Evolutionary conservation across 2,113 vertebrate species (phyloP), one percentile per base, ranked within the genome.

Genomic region (Seriola rivoliana): DNA sequence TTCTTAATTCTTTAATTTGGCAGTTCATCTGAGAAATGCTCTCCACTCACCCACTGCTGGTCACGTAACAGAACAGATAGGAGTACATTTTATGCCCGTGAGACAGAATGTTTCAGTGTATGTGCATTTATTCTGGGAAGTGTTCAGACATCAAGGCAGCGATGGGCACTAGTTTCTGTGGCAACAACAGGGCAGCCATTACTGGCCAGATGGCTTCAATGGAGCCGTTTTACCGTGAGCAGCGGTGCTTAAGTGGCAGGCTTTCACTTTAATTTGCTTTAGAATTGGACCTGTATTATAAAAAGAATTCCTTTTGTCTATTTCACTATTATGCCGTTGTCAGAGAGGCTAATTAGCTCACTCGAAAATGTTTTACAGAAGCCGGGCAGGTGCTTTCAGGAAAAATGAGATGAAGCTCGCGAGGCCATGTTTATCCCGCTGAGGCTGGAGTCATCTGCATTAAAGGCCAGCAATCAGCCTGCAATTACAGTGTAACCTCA

Each of bases 311-410:
- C 44, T 86, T 82, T 88, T 88, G 60, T 89, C 81, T 59, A 40
- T 85, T 78, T 62, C 32, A 25, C 68, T 76, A 78, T 89, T 90
- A 82, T 84, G 75, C 54, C 32, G 29, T 68, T 90, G 77, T 81
- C 78, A 88, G 65, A 91, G 77, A 88, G 88, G 72, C 81, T 75
- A 91, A 92, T 91, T 86, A 81, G 69, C 84, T 79, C 89, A 86
- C 85, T 88, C 46, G 50, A 92, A 89, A 88, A 81, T 81, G 80
- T 85, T 91, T 84, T 71, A 84, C 75, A 75, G 16, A 64, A 83
- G 75, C 62, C 52, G 77, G 67, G 46, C 88, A 92, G 87, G 87
- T 91, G 91, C 80, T 74, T 85, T 85, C 58, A 70, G 58, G 55
- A 65, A 52, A 74, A 84, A 67, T 29, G 2, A 81, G 50, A 81